Percentiles rank a stretch among this genome's conserved stretches.
These are phyloP conservation scores for Gymnarchus niloticus DNA, from an alignment of 2,113 vertebrate species.

Conservation along the genomic window DNA sequence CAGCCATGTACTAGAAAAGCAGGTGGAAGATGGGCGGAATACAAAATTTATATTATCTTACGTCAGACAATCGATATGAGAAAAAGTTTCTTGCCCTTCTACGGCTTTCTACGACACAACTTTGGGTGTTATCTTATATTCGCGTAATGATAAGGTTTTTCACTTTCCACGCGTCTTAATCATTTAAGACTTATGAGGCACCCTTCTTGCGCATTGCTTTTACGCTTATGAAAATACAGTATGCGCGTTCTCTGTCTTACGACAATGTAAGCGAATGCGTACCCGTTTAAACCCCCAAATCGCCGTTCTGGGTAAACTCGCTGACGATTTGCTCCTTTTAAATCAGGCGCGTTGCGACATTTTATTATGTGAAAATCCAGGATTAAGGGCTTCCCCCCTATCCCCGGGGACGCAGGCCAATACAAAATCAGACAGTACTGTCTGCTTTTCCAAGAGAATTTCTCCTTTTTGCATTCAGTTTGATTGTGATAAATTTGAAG, in stretches of 20 bases:
- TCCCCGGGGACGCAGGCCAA: not conserved
- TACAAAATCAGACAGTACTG: not conserved
- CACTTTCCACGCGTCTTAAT: too few relatives aligned
- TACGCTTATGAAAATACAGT: not conserved
- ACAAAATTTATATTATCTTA: not conserved
- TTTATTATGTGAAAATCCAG: not conserved
- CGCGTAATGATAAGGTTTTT: not conserved
- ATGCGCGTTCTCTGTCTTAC: not conserved
- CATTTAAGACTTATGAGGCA: not conserved
- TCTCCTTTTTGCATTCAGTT: not conserved
- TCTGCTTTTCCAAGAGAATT: not conserved
- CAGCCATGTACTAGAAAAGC: not conserved
- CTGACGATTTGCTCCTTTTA: not conserved
- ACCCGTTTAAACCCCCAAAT: not conserved
- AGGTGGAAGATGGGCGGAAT: not conserved
- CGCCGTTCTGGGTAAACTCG: not conserved
- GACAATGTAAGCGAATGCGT: not conserved
- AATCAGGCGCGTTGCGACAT: not conserved
- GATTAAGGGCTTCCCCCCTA: constrained; percentile 12
- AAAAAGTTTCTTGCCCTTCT: not conserved
- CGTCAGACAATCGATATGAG: not conserved
- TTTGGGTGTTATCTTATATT: not conserved
- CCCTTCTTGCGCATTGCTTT: not conserved
- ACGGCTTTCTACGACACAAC: not conserved
- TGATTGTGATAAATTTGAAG: not conserved